Percentiles rank a stretch among this genome's conserved stretches.
Evolutionary conservation across 1,140 invertebrate genomes (phyloP).

Genomic region (Marisa cornuarietis): DNA sequence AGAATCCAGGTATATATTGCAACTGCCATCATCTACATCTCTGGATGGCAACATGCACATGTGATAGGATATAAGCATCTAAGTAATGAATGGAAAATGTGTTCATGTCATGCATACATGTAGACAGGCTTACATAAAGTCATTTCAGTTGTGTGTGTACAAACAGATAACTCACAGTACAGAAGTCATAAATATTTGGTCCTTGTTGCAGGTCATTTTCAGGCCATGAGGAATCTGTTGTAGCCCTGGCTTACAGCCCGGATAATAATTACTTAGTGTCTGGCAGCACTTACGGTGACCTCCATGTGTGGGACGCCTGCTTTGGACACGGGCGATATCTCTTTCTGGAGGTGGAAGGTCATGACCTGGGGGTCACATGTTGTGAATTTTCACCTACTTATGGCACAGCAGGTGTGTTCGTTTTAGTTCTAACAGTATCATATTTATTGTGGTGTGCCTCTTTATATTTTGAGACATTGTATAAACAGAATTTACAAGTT

Average conservation of each 20-base stretch:
- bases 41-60: no score
- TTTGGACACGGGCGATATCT: slow-evolving; percentile 65
- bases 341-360: slow-evolving; percentile 72
- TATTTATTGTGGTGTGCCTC: background rate
- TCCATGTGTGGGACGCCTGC: slow-evolving; percentile 74
- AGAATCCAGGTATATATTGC: no score
- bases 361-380: slow-evolving; percentile 79
- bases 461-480: no score
- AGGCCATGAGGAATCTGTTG: slow-evolving; percentile 76
- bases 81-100: no score
- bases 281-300: slow-evolving; percentile 74
- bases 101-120: no score
- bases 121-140: no score
- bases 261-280: slow-evolving; percentile 76
- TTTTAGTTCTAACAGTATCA: background rate
- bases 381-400: slow-evolving; percentile 73
- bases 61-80: no score
- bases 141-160: no score
- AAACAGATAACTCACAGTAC: no score
- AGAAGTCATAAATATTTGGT: background rate
- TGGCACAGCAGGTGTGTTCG: slow-evolving; percentile 49
- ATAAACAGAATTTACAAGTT: no score
- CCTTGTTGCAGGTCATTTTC: slow-evolving; percentile 70
- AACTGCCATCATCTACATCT: no score
- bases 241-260: slow-evolving; percentile 73